Percentiles rank a stretch among this genome's conserved stretches.
These are phyloP conservation scores for Cheilosia scutellata DNA, from an alignment of 2,888 invertebrate genomes.

Conservation along the genomic window DNA sequence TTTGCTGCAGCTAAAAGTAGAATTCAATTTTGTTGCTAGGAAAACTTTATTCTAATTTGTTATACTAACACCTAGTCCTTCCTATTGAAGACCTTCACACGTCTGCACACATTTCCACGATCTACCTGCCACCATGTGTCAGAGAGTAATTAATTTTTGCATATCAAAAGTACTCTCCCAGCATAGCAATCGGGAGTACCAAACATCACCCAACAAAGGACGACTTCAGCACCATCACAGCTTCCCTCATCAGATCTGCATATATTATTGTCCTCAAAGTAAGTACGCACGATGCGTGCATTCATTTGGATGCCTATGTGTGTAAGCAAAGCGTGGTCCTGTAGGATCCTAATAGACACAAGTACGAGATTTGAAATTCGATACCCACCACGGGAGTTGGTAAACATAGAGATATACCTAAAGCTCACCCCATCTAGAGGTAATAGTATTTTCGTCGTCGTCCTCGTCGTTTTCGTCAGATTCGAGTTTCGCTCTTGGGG, in stretches of 20 bases:
- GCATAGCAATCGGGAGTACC: conserved; percentile 23
- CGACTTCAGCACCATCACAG: conserved; percentile 33
- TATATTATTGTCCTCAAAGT: conserved; percentile 51
- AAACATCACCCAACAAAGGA: conserved; percentile 31
- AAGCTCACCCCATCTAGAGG: conserved; percentile 4
- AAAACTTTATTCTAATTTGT: no score
- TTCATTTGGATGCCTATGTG: neutral
- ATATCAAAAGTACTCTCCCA: conserved; percentile 23
- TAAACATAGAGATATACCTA: neutral
- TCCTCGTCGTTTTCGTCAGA: conserved; percentile 40
- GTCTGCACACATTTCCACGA: no score
- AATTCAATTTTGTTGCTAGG: no score
- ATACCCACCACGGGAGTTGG: conserved; percentile 41
- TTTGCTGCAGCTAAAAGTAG: no score
- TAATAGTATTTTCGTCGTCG: conserved; percentile 28
- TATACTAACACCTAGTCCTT: no score
- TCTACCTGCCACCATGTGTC: neutral
- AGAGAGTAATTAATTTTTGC: neutral
- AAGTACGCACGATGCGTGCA: neutral
- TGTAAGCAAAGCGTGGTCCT: conserved; percentile 23
- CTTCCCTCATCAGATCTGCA: conserved; percentile 56
- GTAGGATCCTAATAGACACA: conserved; percentile 34
- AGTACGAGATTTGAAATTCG: conserved; percentile 37
- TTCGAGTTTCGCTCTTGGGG: conserved; percentile 42
- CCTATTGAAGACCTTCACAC: no score